Conservation (phyloP, 2,797 vertebrate genomes). For the Hypotaenidia okinawae region DNA sequence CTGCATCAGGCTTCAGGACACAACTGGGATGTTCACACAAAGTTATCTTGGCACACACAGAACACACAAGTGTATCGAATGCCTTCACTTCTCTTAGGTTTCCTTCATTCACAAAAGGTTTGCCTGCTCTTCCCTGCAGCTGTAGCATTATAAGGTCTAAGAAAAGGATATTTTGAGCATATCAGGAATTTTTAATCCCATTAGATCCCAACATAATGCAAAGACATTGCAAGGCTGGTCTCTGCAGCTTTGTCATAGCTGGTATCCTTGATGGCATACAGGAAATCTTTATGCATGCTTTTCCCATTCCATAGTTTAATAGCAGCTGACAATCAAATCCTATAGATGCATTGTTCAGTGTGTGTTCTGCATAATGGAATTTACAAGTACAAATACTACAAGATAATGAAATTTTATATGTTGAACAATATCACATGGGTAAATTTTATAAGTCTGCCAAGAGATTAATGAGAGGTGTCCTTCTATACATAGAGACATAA, state of each 20-base stretch:
- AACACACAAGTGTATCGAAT: background rate
- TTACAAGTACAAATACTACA: background rate
- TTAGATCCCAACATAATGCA: background rate
- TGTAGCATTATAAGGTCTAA: background rate
- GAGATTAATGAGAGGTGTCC: background rate
- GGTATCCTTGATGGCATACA: background rate
- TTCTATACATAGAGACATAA: background rate
- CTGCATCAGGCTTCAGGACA: background rate
- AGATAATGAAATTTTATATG: background rate
- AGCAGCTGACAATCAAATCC: background rate
- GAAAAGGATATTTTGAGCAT: background rate
- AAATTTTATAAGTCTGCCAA: background rate
- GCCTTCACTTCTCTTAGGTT: background rate
- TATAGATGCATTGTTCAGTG: background rate
- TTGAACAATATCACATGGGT: background rate
- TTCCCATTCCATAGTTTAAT: background rate
- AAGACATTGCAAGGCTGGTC: background rate
- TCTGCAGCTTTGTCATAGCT: background rate
- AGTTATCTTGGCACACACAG: background rate
- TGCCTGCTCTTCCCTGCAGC: background rate
- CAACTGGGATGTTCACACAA: background rate
- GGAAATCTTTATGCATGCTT: background rate
- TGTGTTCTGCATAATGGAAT: background rate
- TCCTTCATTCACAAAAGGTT: background rate
- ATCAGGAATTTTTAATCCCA: background rate